These are phyloP conservation scores for Saccostrea cuccullata DNA, from an alignment of 1,140 invertebrate species.

Conservation along the genomic window DNA sequence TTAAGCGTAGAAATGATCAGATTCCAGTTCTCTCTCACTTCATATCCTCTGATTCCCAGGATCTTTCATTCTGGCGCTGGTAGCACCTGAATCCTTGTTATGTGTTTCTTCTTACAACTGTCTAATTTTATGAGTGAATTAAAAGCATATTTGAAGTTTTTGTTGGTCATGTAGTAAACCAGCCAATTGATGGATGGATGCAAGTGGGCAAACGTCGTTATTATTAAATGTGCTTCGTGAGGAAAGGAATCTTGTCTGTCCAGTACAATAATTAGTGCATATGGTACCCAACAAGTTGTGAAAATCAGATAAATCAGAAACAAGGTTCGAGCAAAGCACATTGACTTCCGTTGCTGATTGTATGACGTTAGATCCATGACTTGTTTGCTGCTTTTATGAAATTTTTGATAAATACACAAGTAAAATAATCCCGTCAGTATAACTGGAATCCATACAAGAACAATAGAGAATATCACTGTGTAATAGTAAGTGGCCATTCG, in stretches of 20 bases:
- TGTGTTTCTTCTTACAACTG: background rate
- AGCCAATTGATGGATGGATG: conserved; percentile 66
- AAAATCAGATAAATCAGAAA: conserved; percentile 67
- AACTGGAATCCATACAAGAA: conserved; percentile 67
- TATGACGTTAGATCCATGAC: background rate
- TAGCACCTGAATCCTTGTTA: too few species aligned
- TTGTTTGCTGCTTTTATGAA: conserved; percentile 46
- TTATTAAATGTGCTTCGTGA: conserved; percentile 55
- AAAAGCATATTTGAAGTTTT: conserved; percentile 58
- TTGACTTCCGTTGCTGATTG: background rate
- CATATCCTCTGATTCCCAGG: too few species aligned
- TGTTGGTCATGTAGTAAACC: conserved; percentile 61
- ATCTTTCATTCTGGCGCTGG: too few species aligned
- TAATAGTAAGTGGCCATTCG: conserved; percentile 68
- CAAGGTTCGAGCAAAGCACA: conserved; percentile 51
- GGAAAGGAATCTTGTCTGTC: conserved; percentile 55
- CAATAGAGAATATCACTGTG: conserved; percentile 65
- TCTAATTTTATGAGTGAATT: background rate
- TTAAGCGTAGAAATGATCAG: too few species aligned
- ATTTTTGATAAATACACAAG: conserved; percentile 61
- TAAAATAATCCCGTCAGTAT: conserved; percentile 63
- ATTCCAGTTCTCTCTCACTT: too few species aligned
- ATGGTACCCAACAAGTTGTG: conserved; percentile 64
- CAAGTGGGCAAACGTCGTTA: conserved; percentile 63
- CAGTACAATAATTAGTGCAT: conserved; percentile 58